Conservation (phyloP, 1,140 invertebrate genomes). For the Megalopta genalis region DNA sequence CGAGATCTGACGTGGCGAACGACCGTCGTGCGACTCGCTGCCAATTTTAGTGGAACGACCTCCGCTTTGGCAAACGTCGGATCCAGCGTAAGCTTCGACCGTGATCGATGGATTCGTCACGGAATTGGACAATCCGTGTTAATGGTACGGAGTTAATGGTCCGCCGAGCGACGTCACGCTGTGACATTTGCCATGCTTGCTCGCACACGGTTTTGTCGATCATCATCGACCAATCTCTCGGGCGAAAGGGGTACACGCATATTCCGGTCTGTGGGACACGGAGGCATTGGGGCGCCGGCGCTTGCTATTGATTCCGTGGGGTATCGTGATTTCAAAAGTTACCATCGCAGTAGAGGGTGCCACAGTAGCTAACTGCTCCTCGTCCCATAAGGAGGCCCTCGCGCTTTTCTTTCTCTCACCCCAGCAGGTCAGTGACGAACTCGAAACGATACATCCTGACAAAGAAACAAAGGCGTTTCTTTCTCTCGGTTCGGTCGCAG, state of each 20-base stretch:
- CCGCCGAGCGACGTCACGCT: no score
- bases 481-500: background rate
- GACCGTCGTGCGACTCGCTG: no score
- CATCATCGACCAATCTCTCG: slow-evolving; percentile 54
- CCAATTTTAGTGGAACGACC: no score
- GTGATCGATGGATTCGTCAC: no score
- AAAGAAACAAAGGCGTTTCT: background rate
- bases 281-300: slow-evolving; percentile 72
- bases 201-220: slow-evolving; percentile 29
- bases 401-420: slow-evolving; percentile 71
- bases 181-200: no score
- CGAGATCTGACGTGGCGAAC: no score
- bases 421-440: slow-evolving; percentile 73
- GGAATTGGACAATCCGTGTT: no score
- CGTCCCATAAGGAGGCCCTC: slow-evolving; percentile 71
- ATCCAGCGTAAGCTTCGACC: no score
- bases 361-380: slow-evolving; percentile 74
- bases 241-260: slow-evolving; percentile 45
- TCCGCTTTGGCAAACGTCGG: no score
- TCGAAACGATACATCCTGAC: slow-evolving; percentile 26
- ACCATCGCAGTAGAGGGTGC: slow-evolving; percentile 74
- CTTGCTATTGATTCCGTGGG: slow-evolving; percentile 72
- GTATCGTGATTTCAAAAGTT: slow-evolving; percentile 72
- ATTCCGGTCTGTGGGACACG: slow-evolving; percentile 60
- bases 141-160: no score